Percentiles rank a stretch among this genome's conserved stretches.
These are phyloP conservation scores for Orthochromis indermauri DNA, from an alignment of 2,113 vertebrate genomes.

Conservation along the genomic window DNA sequence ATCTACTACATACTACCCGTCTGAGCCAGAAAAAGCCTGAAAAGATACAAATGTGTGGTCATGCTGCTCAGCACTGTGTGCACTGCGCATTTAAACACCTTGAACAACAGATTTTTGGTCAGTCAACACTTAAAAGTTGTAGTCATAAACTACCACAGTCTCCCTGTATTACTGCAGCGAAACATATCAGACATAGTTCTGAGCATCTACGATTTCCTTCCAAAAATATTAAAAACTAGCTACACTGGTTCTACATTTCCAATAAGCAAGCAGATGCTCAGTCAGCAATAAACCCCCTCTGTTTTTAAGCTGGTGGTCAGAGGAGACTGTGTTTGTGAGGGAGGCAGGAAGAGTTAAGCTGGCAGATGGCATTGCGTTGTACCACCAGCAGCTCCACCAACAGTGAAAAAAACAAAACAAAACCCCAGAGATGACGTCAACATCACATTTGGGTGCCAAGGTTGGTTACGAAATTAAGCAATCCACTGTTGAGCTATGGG, in stretches of 20 bases:
- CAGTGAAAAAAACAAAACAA: not conserved
- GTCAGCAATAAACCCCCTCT: not conserved
- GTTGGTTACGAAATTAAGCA: constrained; percentile 8
- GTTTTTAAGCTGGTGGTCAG: constrained; percentile 13
- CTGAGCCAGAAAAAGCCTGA: not conserved
- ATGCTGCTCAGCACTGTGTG: not conserved
- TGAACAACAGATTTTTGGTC: not conserved
- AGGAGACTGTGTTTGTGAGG: not conserved
- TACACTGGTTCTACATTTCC: not conserved
- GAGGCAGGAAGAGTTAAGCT: not conserved
- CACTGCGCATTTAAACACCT: not conserved
- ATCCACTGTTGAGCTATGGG: not conserved
- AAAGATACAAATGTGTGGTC: not conserved
- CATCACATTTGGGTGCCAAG: not conserved
- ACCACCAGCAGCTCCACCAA: not conserved
- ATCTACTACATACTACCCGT: not conserved
- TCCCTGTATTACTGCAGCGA: not conserved
- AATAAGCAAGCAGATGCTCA: constrained; percentile 1
- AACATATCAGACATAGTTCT: not conserved
- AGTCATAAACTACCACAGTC: not conserved
- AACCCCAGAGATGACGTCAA: not conserved
- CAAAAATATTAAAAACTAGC: not conserved
- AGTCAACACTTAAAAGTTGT: not conserved
- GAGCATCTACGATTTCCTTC: not conserved
- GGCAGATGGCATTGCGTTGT: constrained; percentile 22